Evolutionary conservation across 2,888 invertebrate species (phyloP).

Genomic region (Eulithis prunata): DNA sequence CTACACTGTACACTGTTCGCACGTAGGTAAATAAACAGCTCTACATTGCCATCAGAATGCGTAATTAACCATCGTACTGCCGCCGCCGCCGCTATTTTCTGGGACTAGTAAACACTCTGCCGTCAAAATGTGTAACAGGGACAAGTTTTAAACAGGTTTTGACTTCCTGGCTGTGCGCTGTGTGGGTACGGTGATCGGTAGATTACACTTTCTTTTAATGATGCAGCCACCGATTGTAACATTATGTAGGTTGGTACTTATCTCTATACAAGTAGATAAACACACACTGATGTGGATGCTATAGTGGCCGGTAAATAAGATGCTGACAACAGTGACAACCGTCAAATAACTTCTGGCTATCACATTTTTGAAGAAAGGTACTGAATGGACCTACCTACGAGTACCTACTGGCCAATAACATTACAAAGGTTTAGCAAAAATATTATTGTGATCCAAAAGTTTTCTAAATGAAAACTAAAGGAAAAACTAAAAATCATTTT

Average conservation of each 20-base stretch:
- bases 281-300: too few species aligned
- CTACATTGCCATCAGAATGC: not conserved
- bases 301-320: not conserved
- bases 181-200: slow-evolving; percentile 13
- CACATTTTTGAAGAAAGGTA: too few species aligned
- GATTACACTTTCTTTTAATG: slow-evolving; percentile 24
- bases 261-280: not conserved
- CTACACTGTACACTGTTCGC: too few species aligned
- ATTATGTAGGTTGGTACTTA: slow-evolving; percentile 11
- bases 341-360: too few species aligned
- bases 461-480: too few species aligned
- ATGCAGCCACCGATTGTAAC: slow-evolving; percentile 11
- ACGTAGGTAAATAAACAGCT: too few species aligned
- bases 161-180: slow-evolving; percentile 23
- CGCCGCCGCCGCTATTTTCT: not conserved
- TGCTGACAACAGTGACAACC: too few species aligned
- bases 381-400: too few species aligned
- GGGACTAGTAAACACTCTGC: slow-evolving; percentile 13
- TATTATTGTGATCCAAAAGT: too few species aligned
- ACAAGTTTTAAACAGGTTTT: slow-evolving; percentile 23
- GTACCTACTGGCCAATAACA: too few species aligned
- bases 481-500: too few species aligned
- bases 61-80: slow-evolving; percentile 1
- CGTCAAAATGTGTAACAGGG: slow-evolving; percentile 15
- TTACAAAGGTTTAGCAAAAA: too few species aligned